Evolutionary conservation across 1,140 invertebrate genomes (phyloP), one percentile per base, ranked within the genome.

Genomic region (Trigoniulus corallinus): DNA sequence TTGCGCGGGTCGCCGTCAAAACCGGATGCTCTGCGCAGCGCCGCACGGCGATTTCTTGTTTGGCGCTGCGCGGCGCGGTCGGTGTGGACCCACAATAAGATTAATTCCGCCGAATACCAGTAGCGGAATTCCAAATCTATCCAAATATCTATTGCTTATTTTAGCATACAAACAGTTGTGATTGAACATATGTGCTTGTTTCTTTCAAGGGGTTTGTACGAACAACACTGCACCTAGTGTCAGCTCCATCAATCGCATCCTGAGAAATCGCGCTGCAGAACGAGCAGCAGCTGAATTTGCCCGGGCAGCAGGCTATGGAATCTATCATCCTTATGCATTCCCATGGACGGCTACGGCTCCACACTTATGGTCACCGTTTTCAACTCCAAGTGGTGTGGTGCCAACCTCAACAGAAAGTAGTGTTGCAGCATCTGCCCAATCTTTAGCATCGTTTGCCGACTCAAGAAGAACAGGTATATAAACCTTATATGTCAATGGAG

Each of bases 231-330:
- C 88, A 1, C 70, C 88, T 0, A 91, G 86, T 37, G 89, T 93
- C 0, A 88, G 84, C 57, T 91, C 86, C 54, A 94, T 94, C 61
- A 93, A 93, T 65, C 73, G 89, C 55, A 94, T 93, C 56, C 67
- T 94, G 42, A 66, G 58, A 7, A 94, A 94, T 63, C 72, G 88
- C 15, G 88, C 88, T 0, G 88, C 88, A 0, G 88, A 94, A 63
- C 67, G 88, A n/a, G 88, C 88, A 0, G 87, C 88, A 0, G 88
- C 88, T 0, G 88, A 94, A 67, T 93, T 93, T 60, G 87, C 88
- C 0, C 67, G 88, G 1, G 88, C 87, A 0, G 86, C 87, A 1
- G 86, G 86, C 18, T 91, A 91, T 64, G 85, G 86, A 0, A 67
- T 89, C 1, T 89, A 89, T 64, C 61, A 65, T 53, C 61, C 66